Evolutionary conservation across 2,113 vertebrate species (phyloP).

Genomic region (Raja brachyura): DNA sequence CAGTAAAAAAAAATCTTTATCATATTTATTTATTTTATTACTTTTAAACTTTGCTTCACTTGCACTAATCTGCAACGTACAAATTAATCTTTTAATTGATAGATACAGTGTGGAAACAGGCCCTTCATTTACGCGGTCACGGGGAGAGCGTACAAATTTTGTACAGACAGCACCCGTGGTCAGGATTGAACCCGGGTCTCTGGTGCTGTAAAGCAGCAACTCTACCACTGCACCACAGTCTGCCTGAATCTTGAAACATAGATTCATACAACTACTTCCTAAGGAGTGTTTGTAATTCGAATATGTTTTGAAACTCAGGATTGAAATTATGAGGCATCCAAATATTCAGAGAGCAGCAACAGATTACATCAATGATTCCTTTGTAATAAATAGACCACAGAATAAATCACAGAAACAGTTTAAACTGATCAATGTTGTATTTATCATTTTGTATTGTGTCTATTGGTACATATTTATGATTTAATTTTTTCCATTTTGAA

Average conservation of each 20-base stretch:
- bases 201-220: too few relatives aligned
- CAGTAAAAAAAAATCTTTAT: not conserved
- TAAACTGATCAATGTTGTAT: not conserved
- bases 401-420: not conserved
- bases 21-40: not conserved
- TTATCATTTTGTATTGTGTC: not conserved
- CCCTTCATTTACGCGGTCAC: too few relatives aligned
- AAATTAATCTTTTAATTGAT: too few relatives aligned
- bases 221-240: too few relatives aligned
- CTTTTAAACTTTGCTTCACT: not conserved
- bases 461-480: not conserved
- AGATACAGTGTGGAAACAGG: too few relatives aligned
- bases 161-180: too few relatives aligned
- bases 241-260: not conserved
- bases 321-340: not conserved
- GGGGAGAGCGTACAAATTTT: too few relatives aligned
- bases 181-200: too few relatives aligned
- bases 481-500: not conserved
- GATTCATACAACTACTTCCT: not conserved
- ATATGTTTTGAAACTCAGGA: not conserved
- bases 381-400: not conserved
- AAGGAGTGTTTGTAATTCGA: not conserved
- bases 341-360: not conserved
- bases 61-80: not conserved
- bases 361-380: not conserved